These are phyloP conservation scores for Loris lydekkerianus DNA, from an alignment of 2,797 vertebrate species.

Conservation along the genomic window DNA sequence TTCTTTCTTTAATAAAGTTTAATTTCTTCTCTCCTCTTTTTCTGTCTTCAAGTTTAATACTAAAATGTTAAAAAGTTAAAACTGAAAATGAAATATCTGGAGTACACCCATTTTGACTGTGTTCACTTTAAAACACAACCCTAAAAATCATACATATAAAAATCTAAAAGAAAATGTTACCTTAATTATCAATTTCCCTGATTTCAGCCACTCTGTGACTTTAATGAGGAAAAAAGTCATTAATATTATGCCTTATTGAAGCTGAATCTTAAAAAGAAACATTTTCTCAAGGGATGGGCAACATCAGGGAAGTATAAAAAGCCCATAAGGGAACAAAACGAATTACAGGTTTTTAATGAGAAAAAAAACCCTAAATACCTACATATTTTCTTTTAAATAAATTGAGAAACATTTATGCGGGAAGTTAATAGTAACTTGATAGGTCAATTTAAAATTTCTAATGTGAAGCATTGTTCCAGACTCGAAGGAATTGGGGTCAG, in stretches of 20 bases:
- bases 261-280: conserved; percentile 71
- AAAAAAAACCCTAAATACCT: conserved; percentile 50
- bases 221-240: conserved; percentile 6
- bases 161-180: not conserved
- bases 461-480: conserved; percentile 66
- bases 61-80: conserved; percentile 16
- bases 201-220: not conserved
- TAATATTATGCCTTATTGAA: conserved; percentile 56
- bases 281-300: conserved; percentile 45
- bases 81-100: conserved; percentile 34
- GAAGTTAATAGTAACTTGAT: conserved; percentile 73
- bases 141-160: not conserved
- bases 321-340: conserved; percentile 41
- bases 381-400: conserved; percentile 78
- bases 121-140: conserved; percentile 44
- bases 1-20: not conserved
- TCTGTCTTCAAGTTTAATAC: not conserved
- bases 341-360: conserved; percentile 63
- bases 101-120: not conserved
- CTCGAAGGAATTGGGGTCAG: conserved; percentile 74
- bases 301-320: conserved; percentile 70
- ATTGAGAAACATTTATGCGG: conserved; percentile 64
- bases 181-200: conserved; percentile 18
- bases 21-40: not conserved
- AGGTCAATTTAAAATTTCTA: conserved; percentile 80